Conservation (phyloP, 2,888 invertebrate genomes). For the Xanthia icteritia region DNA sequence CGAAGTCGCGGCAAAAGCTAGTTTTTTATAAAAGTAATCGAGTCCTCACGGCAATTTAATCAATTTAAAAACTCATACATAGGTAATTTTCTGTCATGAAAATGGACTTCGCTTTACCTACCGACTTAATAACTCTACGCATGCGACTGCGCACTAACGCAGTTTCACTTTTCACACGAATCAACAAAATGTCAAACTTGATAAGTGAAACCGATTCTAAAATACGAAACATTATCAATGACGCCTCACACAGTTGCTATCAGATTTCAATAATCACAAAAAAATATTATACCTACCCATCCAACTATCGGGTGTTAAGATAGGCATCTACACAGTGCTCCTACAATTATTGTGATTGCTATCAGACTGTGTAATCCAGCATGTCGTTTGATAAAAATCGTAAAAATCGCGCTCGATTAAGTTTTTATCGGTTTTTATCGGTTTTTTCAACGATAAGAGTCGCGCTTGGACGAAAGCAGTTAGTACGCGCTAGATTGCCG, state of each 20-base stretch:
- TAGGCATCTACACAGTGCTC: constrained; percentile 73
- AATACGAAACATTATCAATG: constrained; percentile 13
- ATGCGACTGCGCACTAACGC: neutral
- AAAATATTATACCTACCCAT: constrained; percentile 50
- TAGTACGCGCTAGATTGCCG: constrained; percentile 68
- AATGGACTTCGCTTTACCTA: neutral
- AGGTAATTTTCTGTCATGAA: no score
- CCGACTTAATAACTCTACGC: neutral
- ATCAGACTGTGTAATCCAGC: constrained; percentile 88
- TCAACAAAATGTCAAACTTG: constrained; percentile 1
- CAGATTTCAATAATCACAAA: constrained; percentile 53
- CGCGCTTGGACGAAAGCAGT: constrained; percentile 66
- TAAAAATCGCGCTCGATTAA: constrained; percentile 89
- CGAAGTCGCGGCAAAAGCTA: no score
- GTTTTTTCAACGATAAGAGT: constrained; percentile 68
- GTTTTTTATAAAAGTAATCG: neutral
- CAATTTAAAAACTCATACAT: neutral
- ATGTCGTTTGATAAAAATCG: constrained; percentile 88
- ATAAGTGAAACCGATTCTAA: constrained; percentile 14
- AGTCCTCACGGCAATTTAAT: neutral
- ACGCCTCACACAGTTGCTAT: constrained; percentile 17
- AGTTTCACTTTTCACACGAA: constrained; percentile 20
- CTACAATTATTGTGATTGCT: constrained; percentile 82
- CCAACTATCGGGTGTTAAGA: constrained; percentile 66
- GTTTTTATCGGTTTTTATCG: constrained; percentile 67